phyloP scores from a whole-genome alignment of 1,140 invertebrate genomes.

The Halesus radiatus region DNA sequence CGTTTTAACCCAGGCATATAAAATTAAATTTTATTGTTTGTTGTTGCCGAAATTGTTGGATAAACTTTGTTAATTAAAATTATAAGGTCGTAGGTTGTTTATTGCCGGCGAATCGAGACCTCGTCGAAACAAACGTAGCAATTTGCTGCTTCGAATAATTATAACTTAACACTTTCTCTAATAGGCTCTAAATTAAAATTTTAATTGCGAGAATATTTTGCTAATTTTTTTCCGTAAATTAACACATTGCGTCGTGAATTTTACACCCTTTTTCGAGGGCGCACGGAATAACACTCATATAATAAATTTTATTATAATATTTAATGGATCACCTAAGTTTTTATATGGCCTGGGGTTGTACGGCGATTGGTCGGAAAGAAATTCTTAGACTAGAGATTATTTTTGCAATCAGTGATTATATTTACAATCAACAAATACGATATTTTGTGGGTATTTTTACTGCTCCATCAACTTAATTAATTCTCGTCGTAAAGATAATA shows the following conservation, averaged over 20 bases:
- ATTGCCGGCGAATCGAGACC: not conserved
- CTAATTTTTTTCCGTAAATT: too few species aligned
- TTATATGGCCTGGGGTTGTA: too few species aligned
- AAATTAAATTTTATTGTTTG: slow-evolving; percentile 7
- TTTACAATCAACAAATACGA: slow-evolving; percentile 1
- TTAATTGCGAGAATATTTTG: too few species aligned
- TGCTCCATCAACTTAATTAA: slow-evolving; percentile 5
- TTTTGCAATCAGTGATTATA: slow-evolving; percentile 4
- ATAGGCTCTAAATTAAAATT: too few species aligned
- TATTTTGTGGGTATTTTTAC: slow-evolving; percentile 3
- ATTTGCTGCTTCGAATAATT: too few species aligned
- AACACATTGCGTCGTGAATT: too few species aligned
- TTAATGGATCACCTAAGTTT: too few species aligned
- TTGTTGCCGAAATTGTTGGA: not conserved
- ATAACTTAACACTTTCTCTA: too few species aligned
- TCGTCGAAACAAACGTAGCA: not conserved
- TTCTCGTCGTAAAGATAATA: not conserved
- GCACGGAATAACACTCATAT: too few species aligned
- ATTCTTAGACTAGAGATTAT: not conserved
- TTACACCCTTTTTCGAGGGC: too few species aligned
- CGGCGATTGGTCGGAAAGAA: not conserved
- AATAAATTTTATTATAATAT: too few species aligned
- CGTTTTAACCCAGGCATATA: not conserved
- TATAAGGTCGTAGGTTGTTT: not conserved
- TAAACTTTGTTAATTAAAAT: slow-evolving; percentile 12